These are phyloP conservation scores for Podarcis lilfordi DNA, from an alignment of 2,797 vertebrate genomes.

Conservation along the genomic window DNA sequence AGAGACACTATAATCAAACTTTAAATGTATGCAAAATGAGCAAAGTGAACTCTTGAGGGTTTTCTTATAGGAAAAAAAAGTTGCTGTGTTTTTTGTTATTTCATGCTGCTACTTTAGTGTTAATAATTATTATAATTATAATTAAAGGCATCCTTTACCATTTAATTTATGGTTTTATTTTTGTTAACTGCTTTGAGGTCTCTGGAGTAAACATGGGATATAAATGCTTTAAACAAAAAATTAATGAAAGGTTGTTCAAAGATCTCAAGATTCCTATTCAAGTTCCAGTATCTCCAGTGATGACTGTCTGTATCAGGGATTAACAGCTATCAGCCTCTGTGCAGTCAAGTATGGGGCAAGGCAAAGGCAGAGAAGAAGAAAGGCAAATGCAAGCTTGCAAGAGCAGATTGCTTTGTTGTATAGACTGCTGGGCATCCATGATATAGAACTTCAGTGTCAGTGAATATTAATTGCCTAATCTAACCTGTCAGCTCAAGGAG, in stretches of 20 bases:
- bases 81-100: too few relatives aligned
- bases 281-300: neutral
- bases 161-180: too few relatives aligned
- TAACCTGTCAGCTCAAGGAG: neutral
- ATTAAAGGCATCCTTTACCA: too few relatives aligned
- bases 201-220: too few relatives aligned
- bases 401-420: neutral
- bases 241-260: neutral
- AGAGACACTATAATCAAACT: too few relatives aligned
- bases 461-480: neutral
- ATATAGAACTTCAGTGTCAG: neutral
- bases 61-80: too few relatives aligned
- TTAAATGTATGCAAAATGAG: too few relatives aligned
- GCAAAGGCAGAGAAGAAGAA: neutral
- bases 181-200: too few relatives aligned
- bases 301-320: neutral
- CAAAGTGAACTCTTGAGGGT: too few relatives aligned
- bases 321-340: neutral
- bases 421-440: neutral
- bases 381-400: neutral
- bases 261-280: neutral
- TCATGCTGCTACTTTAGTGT: too few relatives aligned
- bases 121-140: too few relatives aligned
- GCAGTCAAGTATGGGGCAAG: neutral
- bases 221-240: too few relatives aligned